These are phyloP conservation scores for Erpobdella octoculata DNA, from an alignment of 2,888 invertebrate genomes.

Conservation along the genomic window DNA sequence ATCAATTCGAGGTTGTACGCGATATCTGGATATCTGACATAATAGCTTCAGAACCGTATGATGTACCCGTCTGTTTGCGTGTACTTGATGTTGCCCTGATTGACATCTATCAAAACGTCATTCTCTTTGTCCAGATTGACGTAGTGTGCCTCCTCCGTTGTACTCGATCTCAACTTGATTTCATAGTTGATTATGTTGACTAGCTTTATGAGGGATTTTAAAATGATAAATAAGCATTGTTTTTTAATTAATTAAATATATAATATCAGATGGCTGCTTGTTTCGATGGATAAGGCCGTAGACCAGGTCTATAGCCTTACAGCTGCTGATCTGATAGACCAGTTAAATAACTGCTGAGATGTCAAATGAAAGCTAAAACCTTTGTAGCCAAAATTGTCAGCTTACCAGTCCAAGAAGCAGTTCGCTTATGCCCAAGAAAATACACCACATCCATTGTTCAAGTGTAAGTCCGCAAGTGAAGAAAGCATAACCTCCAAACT, in stretches of 20 bases:
- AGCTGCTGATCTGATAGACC: too few relatives aligned
- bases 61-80: background rate
- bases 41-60: background rate
- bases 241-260: too few relatives aligned
- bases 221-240: too few relatives aligned
- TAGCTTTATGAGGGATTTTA: background rate
- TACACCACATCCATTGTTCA: slow-evolving; percentile 30
- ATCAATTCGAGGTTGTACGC: too few relatives aligned
- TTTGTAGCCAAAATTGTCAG: too few relatives aligned
- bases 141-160: background rate
- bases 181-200: background rate
- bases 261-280: too few relatives aligned
- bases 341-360: too few relatives aligned
- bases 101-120: background rate
- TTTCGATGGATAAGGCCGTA: too few relatives aligned
- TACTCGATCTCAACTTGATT: background rate
- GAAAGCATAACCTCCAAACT: slow-evolving; percentile 27
- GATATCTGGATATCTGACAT: too few relatives aligned
- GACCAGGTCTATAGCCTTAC: too few relatives aligned
- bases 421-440: slow-evolving; percentile 29
- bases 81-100: slow-evolving; percentile 1
- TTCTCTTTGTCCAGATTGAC: slow-evolving; percentile 8
- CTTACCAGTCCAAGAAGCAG: slow-evolving; percentile 22
- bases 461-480: slow-evolving; percentile 18
- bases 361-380: too few relatives aligned